phyloP scores from a whole-genome alignment of 2,888 invertebrate species.

The Diarsia dahlii region DNA sequence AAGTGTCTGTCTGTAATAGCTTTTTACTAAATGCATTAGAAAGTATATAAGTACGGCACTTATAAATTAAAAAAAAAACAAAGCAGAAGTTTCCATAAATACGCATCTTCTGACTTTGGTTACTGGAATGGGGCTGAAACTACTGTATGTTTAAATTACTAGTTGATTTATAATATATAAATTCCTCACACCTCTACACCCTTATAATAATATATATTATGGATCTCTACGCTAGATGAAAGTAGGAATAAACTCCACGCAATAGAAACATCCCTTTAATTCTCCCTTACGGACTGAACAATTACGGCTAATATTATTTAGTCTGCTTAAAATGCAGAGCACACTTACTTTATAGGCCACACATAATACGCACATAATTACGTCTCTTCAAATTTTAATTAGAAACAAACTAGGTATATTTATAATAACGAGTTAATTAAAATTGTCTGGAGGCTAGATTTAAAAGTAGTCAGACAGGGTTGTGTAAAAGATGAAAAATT shows the following conservation, averaged over 20 bases:
- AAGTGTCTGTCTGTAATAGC: no score
- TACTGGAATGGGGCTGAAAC: no score
- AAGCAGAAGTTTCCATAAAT: no score
- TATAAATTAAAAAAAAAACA: no score
- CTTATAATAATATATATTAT: no score
- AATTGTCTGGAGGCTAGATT: not conserved
- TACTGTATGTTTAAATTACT: not conserved
- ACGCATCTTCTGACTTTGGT: no score
- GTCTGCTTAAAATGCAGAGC: slow-evolving; percentile 21
- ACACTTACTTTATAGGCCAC: slow-evolving; percentile 14
- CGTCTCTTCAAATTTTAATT: slow-evolving; percentile 12
- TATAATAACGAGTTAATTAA: not conserved
- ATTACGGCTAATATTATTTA: not conserved
- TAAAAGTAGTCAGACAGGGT: not conserved
- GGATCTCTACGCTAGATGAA: no score
- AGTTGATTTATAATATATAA: not conserved
- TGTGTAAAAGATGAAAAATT: not conserved
- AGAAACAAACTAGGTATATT: not conserved
- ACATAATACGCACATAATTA: slow-evolving; percentile 1
- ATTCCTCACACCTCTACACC: not conserved
- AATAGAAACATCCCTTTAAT: not conserved
- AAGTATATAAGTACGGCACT: no score
- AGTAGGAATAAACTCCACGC: not conserved
- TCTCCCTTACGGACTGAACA: not conserved
- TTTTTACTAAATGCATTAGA: no score